These are phyloP conservation scores for Myiozetetes cayanensis DNA, from an alignment of 2,113 vertebrate genomes.

Conservation along the genomic window DNA sequence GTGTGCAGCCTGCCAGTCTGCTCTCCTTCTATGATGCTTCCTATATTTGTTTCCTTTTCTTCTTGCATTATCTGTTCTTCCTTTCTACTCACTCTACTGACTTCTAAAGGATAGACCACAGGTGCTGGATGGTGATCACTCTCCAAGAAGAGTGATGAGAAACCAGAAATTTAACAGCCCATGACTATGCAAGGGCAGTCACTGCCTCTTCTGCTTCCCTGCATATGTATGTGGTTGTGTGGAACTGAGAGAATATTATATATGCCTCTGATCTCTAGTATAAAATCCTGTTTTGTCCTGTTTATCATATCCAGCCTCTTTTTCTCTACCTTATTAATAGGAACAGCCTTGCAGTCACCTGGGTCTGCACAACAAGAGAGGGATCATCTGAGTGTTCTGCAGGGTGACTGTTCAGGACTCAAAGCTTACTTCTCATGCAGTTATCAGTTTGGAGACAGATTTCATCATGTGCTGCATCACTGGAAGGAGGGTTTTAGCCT, in stretches of 20 bases:
- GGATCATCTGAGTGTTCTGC: neutral
- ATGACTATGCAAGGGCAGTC: neutral
- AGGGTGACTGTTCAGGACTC: neutral
- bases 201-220: neutral
- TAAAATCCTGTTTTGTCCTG: neutral
- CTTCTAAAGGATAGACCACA: neutral
- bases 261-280: neutral
- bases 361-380: neutral
- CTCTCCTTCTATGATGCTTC: neutral
- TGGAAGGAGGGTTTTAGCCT: neutral
- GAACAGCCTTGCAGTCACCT: neutral
- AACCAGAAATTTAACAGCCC: neutral
- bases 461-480: neutral
- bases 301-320: neutral
- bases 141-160: neutral
- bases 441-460: neutral
- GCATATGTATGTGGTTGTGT: fast-evolving
- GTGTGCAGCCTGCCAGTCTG: neutral
- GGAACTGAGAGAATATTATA: neutral
- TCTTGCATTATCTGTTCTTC: neutral
- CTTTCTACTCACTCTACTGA: neutral
- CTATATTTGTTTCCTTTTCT: neutral
- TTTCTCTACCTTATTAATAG: neutral
- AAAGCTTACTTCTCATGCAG: neutral
- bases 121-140: neutral